These are phyloP conservation scores for Hemicentrotus pulcherrimus DNA, from an alignment of 35 echinoderm and acorn worm genomes.

Conservation along the genomic window DNA sequence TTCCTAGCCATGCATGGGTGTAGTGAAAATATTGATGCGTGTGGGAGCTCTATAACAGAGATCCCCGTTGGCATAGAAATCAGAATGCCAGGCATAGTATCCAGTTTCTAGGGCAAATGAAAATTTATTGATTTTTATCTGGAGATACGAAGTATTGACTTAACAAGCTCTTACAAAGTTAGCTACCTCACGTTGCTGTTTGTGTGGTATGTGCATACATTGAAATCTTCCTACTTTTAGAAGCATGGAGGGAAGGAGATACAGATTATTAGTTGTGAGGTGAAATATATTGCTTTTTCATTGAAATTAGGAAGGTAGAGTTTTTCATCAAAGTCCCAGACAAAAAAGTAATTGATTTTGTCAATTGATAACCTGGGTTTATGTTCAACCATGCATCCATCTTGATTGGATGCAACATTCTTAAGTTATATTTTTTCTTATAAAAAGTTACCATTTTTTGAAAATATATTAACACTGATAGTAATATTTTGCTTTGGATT, in stretches of 20 bases:
- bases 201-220: background rate
- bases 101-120: conserved; percentile 51
- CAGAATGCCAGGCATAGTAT: conserved; percentile 23
- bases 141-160: conserved; percentile 36
- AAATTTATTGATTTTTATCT: conserved; percentile 51
- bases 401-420: background rate
- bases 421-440: background rate
- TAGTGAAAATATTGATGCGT: background rate
- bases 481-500: background rate
- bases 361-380: background rate
- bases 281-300: background rate
- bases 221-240: background rate
- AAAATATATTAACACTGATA: background rate
- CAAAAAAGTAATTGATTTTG: background rate
- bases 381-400: background rate
- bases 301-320: background rate
- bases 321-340: background rate
- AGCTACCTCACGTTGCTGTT: conserved; percentile 14
- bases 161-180: conserved; percentile 40
- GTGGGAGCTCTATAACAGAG: background rate
- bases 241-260: background rate
- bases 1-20: background rate
- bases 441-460: background rate
- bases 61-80: conserved; percentile 37
- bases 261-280: background rate